A percentile compares a stretch with the other conserved stretches of the same genome.
Evolutionary conservation across 1,140 invertebrate genomes (phyloP).

Genomic region (Argopecten irradians): DNA sequence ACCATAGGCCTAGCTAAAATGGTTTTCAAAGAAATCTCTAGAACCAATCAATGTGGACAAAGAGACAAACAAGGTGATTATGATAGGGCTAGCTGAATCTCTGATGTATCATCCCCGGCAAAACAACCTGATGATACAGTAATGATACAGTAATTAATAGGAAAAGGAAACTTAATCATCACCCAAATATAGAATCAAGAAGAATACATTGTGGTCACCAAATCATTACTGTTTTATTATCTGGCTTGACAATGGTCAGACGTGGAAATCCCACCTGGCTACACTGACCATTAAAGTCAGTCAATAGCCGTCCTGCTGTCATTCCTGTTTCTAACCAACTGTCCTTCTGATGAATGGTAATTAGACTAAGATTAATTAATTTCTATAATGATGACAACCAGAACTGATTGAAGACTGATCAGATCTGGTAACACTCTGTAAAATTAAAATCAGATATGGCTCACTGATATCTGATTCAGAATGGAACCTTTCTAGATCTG

Average conservation of each 20-base stretch:
- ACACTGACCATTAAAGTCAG: not conserved
- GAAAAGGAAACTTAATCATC: too few species aligned
- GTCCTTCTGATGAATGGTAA: not conserved
- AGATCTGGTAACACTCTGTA: not conserved
- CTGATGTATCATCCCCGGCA: too few species aligned
- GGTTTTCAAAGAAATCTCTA: too few species aligned
- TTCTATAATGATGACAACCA: not conserved
- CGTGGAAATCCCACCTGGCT: not conserved
- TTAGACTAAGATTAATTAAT: not conserved
- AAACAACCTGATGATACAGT: too few species aligned
- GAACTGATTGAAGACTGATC: not conserved
- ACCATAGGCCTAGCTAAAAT: too few species aligned
- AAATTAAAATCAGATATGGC: not conserved
- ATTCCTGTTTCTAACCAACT: not conserved
- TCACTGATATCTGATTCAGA: not conserved
- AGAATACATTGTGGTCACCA: not conserved
- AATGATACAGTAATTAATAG: too few species aligned
- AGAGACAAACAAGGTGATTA: too few species aligned
- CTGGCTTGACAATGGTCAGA: not conserved
- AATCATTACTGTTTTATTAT: not conserved
- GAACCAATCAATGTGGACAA: too few species aligned
- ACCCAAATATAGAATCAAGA: not conserved
- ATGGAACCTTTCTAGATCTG: not conserved
- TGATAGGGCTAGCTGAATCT: too few species aligned
- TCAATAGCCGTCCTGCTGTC: not conserved